Conservation (phyloP, 2,888 invertebrate genomes). For the Xestoiulus laeticollis region DNA sequence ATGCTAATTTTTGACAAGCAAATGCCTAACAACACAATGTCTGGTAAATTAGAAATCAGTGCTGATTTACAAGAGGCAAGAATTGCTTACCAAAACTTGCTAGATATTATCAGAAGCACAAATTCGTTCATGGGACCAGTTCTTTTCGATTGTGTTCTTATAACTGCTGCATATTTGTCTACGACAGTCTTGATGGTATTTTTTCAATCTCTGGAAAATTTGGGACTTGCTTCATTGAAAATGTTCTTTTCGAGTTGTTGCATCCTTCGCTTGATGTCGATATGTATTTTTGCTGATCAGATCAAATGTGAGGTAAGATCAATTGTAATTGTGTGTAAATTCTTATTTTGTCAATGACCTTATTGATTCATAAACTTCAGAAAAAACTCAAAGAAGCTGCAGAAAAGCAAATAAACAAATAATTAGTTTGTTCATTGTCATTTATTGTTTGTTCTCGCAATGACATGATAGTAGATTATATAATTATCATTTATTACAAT, state of each 20-base stretch:
- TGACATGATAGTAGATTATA: too few relatives aligned
- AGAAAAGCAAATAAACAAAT: too few relatives aligned
- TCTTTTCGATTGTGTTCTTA: not conserved
- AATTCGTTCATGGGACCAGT: not conserved
- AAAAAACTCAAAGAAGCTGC: too few relatives aligned
- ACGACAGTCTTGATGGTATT: not conserved
- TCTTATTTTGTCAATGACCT: too few relatives aligned
- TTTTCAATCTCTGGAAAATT: not conserved
- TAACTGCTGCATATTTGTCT: not conserved
- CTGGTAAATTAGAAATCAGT: not conserved
- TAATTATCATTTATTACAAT: too few relatives aligned
- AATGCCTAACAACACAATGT: too few relatives aligned
- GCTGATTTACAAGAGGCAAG: not conserved
- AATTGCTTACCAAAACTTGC: not conserved
- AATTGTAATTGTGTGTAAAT: too few relatives aligned
- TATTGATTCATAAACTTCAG: too few relatives aligned
- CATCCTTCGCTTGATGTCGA: not conserved
- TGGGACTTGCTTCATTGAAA: not conserved
- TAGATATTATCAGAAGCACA: not conserved
- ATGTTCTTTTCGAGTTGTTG: not conserved
- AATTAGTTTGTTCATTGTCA: too few relatives aligned
- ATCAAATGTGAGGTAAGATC: not conserved
- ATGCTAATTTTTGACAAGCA: too few relatives aligned
- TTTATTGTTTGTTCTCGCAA: too few relatives aligned
- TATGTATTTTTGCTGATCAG: not conserved